phyloP scores from a whole-genome alignment of 2,113 vertebrate genomes.

The Notechis scutatus region DNA sequence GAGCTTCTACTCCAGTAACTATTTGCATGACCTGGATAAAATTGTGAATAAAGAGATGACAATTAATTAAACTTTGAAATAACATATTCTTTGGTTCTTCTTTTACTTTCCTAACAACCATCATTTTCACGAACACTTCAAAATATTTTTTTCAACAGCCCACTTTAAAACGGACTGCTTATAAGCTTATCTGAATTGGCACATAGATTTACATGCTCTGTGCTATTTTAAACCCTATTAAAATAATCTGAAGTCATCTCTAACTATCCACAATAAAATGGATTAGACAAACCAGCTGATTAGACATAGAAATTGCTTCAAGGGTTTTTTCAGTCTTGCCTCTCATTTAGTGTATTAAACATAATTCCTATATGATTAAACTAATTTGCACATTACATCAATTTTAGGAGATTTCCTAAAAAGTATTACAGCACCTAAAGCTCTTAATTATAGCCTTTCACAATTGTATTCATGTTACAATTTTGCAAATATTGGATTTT shows the following conservation, averaged over 20 bases:
- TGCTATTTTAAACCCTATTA: slow-evolving; percentile 70
- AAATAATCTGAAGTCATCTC: slow-evolving; percentile 70
- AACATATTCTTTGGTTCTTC: slow-evolving; percentile 5
- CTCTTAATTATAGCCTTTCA: slow-evolving; percentile 59
- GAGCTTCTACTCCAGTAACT: slow-evolving; percentile 15
- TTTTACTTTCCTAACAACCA: slow-evolving; percentile 49
- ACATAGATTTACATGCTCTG: slow-evolving; percentile 65
- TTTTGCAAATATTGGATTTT: slow-evolving; percentile 51
- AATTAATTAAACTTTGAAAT: background rate
- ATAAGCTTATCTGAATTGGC: slow-evolving; percentile 62
- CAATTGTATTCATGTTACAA: slow-evolving; percentile 49
- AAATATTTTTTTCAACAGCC: slow-evolving; percentile 38
- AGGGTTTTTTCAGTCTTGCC: slow-evolving; percentile 51
- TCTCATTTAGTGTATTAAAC: slow-evolving; percentile 53
- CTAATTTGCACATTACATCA: slow-evolving; percentile 62
- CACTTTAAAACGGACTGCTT: slow-evolving; percentile 62
- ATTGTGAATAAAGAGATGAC: background rate
- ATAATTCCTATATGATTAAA: slow-evolving; percentile 58
- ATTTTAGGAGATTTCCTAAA: slow-evolving; percentile 59
- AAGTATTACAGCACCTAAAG: slow-evolving; percentile 50
- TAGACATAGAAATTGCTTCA: slow-evolving; percentile 59
- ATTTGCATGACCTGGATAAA: slow-evolving; percentile 28
- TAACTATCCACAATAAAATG: slow-evolving; percentile 66
- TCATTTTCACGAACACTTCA: slow-evolving; percentile 61
- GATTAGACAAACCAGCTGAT: slow-evolving; percentile 71